Conservation (phyloP, 2,888 invertebrate species). For the Trichopoda pennipes region DNA sequence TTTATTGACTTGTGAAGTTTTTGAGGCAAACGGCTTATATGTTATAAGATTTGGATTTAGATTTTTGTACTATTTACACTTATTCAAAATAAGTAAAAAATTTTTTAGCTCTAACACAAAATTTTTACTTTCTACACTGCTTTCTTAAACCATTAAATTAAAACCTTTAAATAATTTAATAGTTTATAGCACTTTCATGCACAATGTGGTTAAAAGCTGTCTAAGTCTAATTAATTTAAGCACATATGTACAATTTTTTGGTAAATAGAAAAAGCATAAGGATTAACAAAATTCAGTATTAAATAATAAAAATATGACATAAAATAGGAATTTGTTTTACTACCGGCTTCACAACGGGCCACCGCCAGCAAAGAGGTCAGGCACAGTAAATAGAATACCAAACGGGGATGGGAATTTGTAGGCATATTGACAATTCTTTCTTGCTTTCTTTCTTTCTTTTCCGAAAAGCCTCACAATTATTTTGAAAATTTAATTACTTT, state of each 20-base stretch:
- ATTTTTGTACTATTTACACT: constrained; percentile 40
- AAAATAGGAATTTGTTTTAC: constrained; percentile 72
- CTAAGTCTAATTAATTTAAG: constrained; percentile 69
- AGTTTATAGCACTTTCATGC: background rate
- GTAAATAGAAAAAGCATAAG: constrained; percentile 77
- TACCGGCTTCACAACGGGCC: constrained; percentile 77
- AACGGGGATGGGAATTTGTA: constrained; percentile 74
- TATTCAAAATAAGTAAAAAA: background rate
- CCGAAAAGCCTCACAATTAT: constrained; percentile 57
- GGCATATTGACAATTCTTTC: constrained; percentile 63
- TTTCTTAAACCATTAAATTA: background rate
- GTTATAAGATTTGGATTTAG: no score
- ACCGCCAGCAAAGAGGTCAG: constrained; percentile 76
- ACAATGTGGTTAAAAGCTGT: background rate
- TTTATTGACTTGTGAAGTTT: background rate
- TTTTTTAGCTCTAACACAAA: no score
- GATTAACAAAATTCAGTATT: constrained; percentile 77
- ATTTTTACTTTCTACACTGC: background rate
- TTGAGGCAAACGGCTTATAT: background rate
- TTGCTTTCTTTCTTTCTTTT: constrained; percentile 1
- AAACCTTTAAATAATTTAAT: background rate
- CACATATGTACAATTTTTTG: constrained; percentile 76
- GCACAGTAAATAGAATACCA: constrained; percentile 77
- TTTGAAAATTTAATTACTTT: constrained; percentile 65
- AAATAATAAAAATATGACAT: constrained; percentile 78